Percentiles rank a stretch among this genome's conserved stretches.
Conservation (phyloP, 2,797 vertebrate species). For the Myotis myotis region DNA sequence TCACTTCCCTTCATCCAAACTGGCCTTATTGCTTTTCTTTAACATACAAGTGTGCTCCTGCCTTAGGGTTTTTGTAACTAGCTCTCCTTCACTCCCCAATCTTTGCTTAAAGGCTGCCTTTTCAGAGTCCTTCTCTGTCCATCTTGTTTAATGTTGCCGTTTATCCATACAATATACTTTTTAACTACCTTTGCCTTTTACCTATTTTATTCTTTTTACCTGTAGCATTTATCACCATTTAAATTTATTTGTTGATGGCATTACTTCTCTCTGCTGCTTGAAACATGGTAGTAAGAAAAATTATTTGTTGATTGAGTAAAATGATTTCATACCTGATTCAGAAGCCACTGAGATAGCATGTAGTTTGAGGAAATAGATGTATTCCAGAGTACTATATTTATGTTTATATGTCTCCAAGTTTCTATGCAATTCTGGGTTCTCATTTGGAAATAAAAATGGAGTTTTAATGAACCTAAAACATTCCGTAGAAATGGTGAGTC, state of each 20-base stretch:
- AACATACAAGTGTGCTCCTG: neutral
- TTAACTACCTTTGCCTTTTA: neutral
- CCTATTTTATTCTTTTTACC: neutral
- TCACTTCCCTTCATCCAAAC: neutral
- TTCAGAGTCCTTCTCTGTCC: neutral
- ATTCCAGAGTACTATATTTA: constrained; percentile 6
- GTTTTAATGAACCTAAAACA: constrained; percentile 45
- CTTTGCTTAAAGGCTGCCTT: neutral
- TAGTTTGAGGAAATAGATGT: neutral
- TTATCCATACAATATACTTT: neutral
- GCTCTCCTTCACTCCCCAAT: neutral
- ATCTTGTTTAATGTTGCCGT: neutral
- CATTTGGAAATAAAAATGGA: constrained; percentile 24
- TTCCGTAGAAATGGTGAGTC: neutral
- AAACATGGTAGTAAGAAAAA: neutral
- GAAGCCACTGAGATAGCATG: neutral
- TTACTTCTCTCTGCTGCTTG: neutral
- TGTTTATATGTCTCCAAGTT: neutral
- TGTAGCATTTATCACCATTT: neutral
- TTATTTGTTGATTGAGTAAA: neutral
- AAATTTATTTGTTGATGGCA: neutral
- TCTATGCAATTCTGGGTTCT: neutral
- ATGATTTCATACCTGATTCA: neutral
- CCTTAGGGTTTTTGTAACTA: neutral
- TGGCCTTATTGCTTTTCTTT: neutral